Percentiles rank a stretch among this genome's conserved stretches.
Evolutionary conservation across 2,888 invertebrate species (phyloP).

Genomic region (Anodontia alba): DNA sequence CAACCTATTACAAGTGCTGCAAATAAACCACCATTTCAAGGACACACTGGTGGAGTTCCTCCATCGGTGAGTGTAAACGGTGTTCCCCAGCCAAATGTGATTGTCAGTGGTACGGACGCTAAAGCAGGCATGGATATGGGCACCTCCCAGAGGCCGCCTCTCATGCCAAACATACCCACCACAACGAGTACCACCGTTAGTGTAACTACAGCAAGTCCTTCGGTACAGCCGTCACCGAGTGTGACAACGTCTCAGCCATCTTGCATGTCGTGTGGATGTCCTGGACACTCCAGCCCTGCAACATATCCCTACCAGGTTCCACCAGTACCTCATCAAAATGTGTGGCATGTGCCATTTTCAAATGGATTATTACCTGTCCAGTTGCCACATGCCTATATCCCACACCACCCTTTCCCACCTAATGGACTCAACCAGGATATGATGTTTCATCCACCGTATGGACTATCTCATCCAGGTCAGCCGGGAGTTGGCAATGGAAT

Average conservation of each 20-base stretch:
- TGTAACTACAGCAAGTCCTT: slow-evolving; percentile 32
- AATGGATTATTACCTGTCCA: slow-evolving; percentile 61
- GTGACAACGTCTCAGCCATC: slow-evolving; percentile 34
- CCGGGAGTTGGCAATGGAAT: slow-evolving; percentile 32
- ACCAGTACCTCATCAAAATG: slow-evolving; percentile 62
- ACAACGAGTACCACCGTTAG: slow-evolving; percentile 30
- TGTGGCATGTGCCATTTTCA: slow-evolving; percentile 52
- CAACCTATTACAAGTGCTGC: not conserved
- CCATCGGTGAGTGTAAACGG: slow-evolving; percentile 21
- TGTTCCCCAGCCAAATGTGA: slow-evolving; percentile 23
- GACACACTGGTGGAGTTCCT: not conserved
- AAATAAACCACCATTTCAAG: not conserved
- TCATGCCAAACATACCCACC: slow-evolving; percentile 30
- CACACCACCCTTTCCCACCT: slow-evolving; percentile 36
- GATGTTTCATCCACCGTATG: slow-evolving; percentile 27
- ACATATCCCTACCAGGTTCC: slow-evolving; percentile 52
- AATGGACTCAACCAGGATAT: slow-evolving; percentile 54
- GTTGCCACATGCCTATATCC: slow-evolving; percentile 48
- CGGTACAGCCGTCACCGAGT: slow-evolving; percentile 37
- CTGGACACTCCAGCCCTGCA: slow-evolving; percentile 52
- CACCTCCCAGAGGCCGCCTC: slow-evolving; percentile 13
- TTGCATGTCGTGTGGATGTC: slow-evolving; percentile 68
- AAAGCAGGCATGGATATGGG: slow-evolving; percentile 2
- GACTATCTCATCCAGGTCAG: slow-evolving; percentile 29
- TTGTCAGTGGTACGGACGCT: slow-evolving; percentile 14